phyloP scores from a whole-genome alignment of 2,797 vertebrate genomes.

The Galagoides demidoff region DNA sequence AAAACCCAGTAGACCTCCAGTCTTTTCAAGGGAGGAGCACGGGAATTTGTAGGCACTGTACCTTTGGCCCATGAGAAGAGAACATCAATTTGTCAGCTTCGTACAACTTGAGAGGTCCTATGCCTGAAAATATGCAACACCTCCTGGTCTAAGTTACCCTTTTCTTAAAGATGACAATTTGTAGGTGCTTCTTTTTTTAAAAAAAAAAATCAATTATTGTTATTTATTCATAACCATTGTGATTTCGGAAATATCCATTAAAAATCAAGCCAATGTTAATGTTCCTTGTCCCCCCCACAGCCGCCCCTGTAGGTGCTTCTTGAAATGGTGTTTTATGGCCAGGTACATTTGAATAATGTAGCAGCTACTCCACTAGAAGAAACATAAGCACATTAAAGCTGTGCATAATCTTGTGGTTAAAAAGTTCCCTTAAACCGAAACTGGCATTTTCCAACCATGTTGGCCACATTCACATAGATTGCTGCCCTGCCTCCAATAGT shows the following conservation, averaged over 20 bases:
- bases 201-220: no score
- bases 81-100: not conserved
- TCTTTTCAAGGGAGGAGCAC: not conserved
- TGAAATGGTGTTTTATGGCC: not conserved
- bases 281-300: no score
- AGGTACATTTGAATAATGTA: not conserved
- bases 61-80: not conserved
- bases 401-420: not conserved
- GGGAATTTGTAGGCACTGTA: not conserved
- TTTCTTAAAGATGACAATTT: not conserved
- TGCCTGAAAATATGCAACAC: not conserved
- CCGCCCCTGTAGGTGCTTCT: not conserved
- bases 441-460: not conserved
- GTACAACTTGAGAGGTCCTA: not conserved
- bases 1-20: not conserved
- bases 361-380: not conserved
- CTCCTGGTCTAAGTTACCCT: not conserved
- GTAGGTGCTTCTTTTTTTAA: no score
- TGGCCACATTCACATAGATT: not conserved
- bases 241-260: no score
- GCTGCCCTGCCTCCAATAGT: not conserved
- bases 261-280: no score
- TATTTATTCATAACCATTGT: no score
- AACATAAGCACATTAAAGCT: not conserved
- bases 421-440: not conserved